Conservation (phyloP, 2,888 invertebrate genomes). For the Adelphocoris suturalis region DNA sequence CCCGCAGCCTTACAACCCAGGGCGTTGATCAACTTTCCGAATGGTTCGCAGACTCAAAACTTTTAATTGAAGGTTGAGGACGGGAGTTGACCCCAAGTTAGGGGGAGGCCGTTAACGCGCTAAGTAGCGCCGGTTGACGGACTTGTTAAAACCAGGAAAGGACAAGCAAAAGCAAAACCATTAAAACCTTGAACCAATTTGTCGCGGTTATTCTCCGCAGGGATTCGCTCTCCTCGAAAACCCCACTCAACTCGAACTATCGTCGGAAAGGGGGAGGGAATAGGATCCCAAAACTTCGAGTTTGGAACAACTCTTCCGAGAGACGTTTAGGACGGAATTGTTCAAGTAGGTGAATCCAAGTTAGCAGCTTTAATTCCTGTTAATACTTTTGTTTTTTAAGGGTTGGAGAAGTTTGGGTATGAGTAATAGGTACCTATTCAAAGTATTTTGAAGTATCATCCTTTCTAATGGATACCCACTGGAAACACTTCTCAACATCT, state of each 20-base stretch:
- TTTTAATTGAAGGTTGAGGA: constrained; percentile 67
- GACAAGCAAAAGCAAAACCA: background rate
- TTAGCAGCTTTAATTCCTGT: background rate
- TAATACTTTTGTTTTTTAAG: background rate
- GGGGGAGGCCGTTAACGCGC: constrained; percentile 12
- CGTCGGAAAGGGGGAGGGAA: background rate
- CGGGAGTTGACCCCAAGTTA: constrained; percentile 15
- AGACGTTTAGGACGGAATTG: background rate
- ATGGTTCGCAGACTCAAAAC: constrained; percentile 40
- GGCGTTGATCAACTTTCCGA: constrained; percentile 64
- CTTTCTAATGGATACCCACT: too few species aligned
- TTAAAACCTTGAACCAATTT: constrained; percentile 29
- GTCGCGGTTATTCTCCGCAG: constrained; percentile 20
- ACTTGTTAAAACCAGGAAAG: constrained; percentile 7
- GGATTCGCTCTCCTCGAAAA: background rate
- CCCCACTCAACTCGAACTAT: constrained; percentile 15
- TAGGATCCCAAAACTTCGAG: background rate
- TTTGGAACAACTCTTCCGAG: background rate
- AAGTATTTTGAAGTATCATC: too few species aligned
- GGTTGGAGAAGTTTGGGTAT: background rate
- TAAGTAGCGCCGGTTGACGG: constrained; percentile 29
- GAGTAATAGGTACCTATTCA: too few species aligned
- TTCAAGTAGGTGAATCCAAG: background rate
- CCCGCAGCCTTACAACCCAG: background rate
- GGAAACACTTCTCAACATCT: too few species aligned